Base-by-base conservation (phyloP, 1,140 invertebrate genomes). In the Magallana gigas region DNA sequence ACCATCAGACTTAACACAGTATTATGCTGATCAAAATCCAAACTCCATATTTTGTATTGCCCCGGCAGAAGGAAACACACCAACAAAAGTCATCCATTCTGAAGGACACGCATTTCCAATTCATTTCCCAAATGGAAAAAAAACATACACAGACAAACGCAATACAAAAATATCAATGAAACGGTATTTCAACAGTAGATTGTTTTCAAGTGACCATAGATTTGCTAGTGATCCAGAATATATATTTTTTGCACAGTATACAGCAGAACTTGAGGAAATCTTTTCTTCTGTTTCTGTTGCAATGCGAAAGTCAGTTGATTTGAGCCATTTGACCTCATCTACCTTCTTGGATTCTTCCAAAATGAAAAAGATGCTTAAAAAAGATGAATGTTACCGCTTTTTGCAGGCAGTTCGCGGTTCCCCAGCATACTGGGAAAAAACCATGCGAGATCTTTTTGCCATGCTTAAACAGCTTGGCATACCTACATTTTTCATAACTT, bases 161-260 rank as follows among this genome's bases (percentile, higher is more conserved):
- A 83, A 81, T 64, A 76, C 85, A 23, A 83, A 57, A 87, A 36
- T 89, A 8, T 89, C 85, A 80, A 83, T 62, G 58, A 89, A 87
- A 57, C 84, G 86, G 29, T 89, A 89, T 87, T 87, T 89, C 59
- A 82, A 86, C 56, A 86, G 64, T 57, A 83, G 88, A 86, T 83
- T 89, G 23, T 62, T 89, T 23, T 71, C 87, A 23, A 71, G 23
- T 71, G 64, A 71, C 18, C 18, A 7, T 71, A 71, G 64, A 18
- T 29, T 71, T 87, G 88, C 88, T 16, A 71, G 82, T 48, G 84
- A 87, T 85, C 83, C 86, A 16, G 83, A 87, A 29, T 89, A 89
- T 59, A 64, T 89, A n/a, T 89, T 87, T 82, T 82, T 89, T 62
- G 85, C 88, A 71, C 84, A 76, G 57, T 85, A 71, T 80, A 57